Evolutionary conservation across 2,113 vertebrate species (phyloP).

Genomic region (Albula glossodonta): DNA sequence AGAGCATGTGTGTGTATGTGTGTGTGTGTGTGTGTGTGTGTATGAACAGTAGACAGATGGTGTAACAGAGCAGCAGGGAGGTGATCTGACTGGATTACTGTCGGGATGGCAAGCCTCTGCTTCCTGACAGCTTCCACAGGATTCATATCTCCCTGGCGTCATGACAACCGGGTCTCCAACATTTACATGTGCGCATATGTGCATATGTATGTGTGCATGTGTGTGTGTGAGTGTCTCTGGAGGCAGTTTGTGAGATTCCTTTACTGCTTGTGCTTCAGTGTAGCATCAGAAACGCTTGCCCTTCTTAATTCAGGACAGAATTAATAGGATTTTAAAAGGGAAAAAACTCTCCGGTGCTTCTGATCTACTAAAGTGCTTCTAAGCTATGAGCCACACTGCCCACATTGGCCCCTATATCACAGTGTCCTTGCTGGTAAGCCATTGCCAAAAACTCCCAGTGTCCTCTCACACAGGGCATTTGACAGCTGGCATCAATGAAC

Average conservation of each 20-base stretch:
- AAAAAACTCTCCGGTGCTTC: neutral
- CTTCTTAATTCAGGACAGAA: neutral
- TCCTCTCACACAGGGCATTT: neutral
- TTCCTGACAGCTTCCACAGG: neutral
- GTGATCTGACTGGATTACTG: neutral
- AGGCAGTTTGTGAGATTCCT: neutral
- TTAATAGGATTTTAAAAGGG: neutral
- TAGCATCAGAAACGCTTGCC: neutral
- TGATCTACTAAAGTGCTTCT: neutral
- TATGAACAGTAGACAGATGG: conserved; percentile 1
- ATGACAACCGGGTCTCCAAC: neutral
- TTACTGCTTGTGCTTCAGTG: neutral
- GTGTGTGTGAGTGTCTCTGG: neutral
- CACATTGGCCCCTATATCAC: neutral
- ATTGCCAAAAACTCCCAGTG: neutral
- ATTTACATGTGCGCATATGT: neutral
- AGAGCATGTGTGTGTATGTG: conserved; percentile 1
- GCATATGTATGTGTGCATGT: neutral
- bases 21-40: neutral
- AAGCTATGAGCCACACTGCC: neutral
- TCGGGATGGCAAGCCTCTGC: neutral
- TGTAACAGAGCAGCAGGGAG: neutral
- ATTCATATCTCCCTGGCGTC: neutral
- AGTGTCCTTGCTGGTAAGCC: neutral
- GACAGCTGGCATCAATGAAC: neutral